Percentiles rank a stretch among this genome's conserved stretches.
These are phyloP conservation scores for Corticium candelabrum DNA, from an alignment of 37 sponge, comb jelly and placozoan genomes.

Conservation along the genomic window DNA sequence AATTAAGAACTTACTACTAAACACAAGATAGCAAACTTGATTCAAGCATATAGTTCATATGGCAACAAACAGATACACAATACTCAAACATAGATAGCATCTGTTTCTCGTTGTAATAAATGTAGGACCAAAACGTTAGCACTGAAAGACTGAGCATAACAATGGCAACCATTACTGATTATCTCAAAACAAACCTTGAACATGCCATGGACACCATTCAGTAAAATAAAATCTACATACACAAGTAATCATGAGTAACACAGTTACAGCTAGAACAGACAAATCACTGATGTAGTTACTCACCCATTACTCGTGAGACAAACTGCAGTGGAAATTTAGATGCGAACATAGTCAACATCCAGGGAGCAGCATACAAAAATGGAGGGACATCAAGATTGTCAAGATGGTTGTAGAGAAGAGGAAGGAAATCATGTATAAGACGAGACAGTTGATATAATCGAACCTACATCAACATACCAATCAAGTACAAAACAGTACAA, in stretches of 20 bases:
- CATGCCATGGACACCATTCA: conserved; percentile 57
- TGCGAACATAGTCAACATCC: conserved; percentile 84
- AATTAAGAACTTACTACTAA: too few relatives aligned
- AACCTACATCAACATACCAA: conserved; percentile 40
- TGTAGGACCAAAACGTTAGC: too few relatives aligned
- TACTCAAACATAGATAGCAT: too few relatives aligned
- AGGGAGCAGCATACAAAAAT: conserved; percentile 81
- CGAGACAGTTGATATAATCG: conserved; percentile 74
- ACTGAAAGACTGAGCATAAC: too few relatives aligned
- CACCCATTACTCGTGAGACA: conserved; percentile 68
- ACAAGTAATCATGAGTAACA: not conserved
- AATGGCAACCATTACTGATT: too few relatives aligned
- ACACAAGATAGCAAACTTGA: too few relatives aligned
- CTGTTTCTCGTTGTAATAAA: too few relatives aligned
- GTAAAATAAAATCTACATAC: conserved; percentile 53
- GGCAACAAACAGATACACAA: too few relatives aligned
- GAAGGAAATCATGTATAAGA: conserved; percentile 60
- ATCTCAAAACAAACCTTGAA: conserved; percentile 70
- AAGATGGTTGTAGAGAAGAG: conserved; percentile 49
- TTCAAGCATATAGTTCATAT: too few relatives aligned
- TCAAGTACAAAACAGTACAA: not conserved
- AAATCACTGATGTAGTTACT: too few relatives aligned
- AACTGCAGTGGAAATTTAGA: conserved; percentile 77
- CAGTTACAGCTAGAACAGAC: too few relatives aligned
- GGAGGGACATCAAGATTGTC: conserved; percentile 50